phyloP scores from a whole-genome alignment of 2,888 invertebrate genomes.

The Polyploca ridens region DNA sequence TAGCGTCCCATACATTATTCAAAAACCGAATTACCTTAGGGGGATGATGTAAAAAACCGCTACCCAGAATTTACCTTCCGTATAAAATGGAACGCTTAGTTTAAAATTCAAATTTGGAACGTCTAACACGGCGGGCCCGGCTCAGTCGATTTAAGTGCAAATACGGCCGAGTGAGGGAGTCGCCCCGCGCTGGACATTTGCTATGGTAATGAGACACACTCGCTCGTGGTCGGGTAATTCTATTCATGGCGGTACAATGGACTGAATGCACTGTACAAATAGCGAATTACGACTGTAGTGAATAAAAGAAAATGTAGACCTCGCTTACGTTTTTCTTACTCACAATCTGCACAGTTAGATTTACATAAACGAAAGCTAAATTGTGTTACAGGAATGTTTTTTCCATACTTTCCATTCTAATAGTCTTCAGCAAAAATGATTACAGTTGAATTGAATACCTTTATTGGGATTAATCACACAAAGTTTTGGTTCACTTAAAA shows the following conservation, averaged over 20 bases:
- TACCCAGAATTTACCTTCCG: constrained; percentile 67
- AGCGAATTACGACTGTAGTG: constrained; percentile 52
- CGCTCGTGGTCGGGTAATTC: constrained; percentile 56
- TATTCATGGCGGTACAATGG: constrained; percentile 58
- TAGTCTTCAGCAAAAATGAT: not conserved
- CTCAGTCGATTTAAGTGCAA: constrained; percentile 60
- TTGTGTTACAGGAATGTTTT: not conserved
- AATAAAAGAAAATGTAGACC: constrained; percentile 41
- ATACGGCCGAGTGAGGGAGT: constrained; percentile 60
- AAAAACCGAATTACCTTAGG: constrained; percentile 59
- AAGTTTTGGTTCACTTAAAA: not conserved
- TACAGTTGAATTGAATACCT: not conserved
- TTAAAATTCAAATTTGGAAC: constrained; percentile 80
- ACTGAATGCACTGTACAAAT: constrained; percentile 61
- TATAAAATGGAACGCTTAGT: constrained; percentile 76
- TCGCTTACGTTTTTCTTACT: constrained; percentile 26
- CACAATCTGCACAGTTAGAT: constrained; percentile 34
- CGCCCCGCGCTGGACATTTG: constrained; percentile 49
- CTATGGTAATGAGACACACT: constrained; percentile 58
- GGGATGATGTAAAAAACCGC: constrained; percentile 56
- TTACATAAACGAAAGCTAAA: constrained; percentile 28
- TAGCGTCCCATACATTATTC: constrained; percentile 55
- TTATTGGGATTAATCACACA: not conserved
- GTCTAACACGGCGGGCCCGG: constrained; percentile 64
- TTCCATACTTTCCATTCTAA: not conserved